Evolutionary conservation across 2,113 vertebrate genomes (phyloP), one percentile per base, ranked within the genome.

Genomic region (Merops nubicus): DNA sequence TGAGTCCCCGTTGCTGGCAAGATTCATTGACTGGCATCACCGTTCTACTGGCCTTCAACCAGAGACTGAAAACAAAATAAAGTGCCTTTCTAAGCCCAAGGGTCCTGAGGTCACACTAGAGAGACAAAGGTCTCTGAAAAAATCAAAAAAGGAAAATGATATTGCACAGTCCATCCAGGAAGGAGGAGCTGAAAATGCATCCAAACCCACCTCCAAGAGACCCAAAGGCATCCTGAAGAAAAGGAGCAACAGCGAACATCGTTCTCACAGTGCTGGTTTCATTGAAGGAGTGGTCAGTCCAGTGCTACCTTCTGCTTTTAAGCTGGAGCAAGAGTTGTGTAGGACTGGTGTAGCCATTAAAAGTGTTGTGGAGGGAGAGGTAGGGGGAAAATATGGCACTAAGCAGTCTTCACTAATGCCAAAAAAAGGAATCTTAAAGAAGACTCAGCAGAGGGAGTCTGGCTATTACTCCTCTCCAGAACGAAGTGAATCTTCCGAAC

Each of bases 381-480:
- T 85, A 83, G 94, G 62, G 0, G 92, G 92, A 84, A 93, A 99
- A 98, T 98, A 99, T 69, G 80, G 98, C 98, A 97, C 97, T 95
- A 98, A 98, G 62, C 98, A 98, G 80, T 97, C 97, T 31, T 98
- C 98, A 36, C 97, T 98, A 15, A 98, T 99, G 96, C 99, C 99
- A 89, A 99, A 99, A 97, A 99, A 99, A 97, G 99, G 99, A 97
- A 99, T 99, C 96, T 96, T 99, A 89, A 99, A 99, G 97, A 99
- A 99, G 98, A 99, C 98, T 65, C 99, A 99, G 96, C 98, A 98
- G 95, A 98, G 98, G 80, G 99, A 99, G 90, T 99, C 99, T 0
- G 99, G 99, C 67, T 99, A 99, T 97, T 99, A 99, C 96, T 99
- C 99, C 8, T 99, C 99, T 34, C 99, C 99, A 3, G 99, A 99